Evolutionary conservation across 2,888 invertebrate genomes (phyloP), one percentile per base, ranked within the genome.

Genomic region (Sceliomorpha sp.): DNA sequence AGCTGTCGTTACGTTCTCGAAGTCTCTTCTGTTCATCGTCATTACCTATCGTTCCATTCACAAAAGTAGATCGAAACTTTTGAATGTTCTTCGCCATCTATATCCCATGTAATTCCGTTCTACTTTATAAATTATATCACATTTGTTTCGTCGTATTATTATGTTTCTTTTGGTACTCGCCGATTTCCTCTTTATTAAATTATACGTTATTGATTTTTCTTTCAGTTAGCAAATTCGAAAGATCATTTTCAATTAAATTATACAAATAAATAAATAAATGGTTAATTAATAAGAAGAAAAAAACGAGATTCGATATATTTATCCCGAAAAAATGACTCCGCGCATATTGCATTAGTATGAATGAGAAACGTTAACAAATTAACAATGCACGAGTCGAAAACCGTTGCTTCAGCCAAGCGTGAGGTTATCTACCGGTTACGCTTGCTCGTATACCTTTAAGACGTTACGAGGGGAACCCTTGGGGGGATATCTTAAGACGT

Each of bases 401-500:
- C 79, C 80, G 79, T 81, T 81, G 78, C 72, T 68, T 70, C 74
- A 66, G 51, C 69, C 68, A 27, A 72, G 74, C 76, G 74, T 74
- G 73, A 74, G 73, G 71, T 75, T 69, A 72, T 31, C 13, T 66
- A 70, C 40, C 32, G 39, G 50, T 60, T 59, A 34, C 12, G 45
- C 27, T 39, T 40, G 56, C 48, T 34, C 40, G 48, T 20, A 48
- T 56, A 24, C 47, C 66, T 37, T 72, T 74, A 85, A 87, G 86
- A 85, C 86, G 85, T 81, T 84, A 66, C 72, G 68, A 75, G 70
- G 72, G 70, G 70, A 69, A 75, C 71, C 63, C 69, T 64, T 74
- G 55, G 59, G 72, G 75, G 74, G 75, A 63, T 59, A 55, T n/a
- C 70, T 75, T 69, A 86, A 86, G 86, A 86, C 84, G 85, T 81